Percentiles rank a stretch among this genome's conserved stretches.
Conservation (phyloP, 2,797 vertebrate species). For the Thripadectes ignobilis region DNA sequence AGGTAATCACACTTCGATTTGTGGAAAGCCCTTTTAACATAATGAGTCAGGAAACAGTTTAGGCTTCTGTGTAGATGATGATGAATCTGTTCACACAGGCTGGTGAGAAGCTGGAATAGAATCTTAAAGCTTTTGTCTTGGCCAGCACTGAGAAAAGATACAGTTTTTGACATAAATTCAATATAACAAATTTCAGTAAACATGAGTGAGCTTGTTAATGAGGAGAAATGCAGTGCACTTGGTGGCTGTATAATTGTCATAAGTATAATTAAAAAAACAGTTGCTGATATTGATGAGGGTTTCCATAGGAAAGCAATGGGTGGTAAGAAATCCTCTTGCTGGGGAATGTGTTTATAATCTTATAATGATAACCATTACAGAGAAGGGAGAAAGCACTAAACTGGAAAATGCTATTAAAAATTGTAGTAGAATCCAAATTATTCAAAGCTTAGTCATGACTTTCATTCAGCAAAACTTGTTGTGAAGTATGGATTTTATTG, state of each 20-base stretch:
- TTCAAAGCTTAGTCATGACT: conserved; percentile 39
- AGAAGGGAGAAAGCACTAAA: conserved; percentile 8
- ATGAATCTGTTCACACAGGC: background rate
- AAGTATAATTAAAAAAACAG: background rate
- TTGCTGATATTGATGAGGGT: background rate
- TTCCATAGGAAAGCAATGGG: background rate
- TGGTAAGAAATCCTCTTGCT: background rate
- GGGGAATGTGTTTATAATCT: conserved; percentile 25
- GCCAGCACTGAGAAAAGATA: background rate
- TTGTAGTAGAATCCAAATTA: conserved; percentile 28
- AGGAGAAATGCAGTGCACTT: background rate
- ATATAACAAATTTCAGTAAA: background rate
- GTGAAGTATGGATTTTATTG: background rate
- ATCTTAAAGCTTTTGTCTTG: background rate
- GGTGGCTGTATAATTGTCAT: background rate
- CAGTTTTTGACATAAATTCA: background rate
- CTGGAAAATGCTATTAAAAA: conserved; percentile 55
- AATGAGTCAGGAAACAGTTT: background rate
- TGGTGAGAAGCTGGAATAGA: background rate
- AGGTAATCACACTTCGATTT: background rate
- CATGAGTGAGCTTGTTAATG: background rate
- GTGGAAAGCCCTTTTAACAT: background rate
- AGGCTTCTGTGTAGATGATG: background rate
- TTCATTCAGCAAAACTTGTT: background rate
- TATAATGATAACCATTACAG: background rate